Base-by-base conservation (phyloP, 2,113 vertebrate genomes). In the Dasypus novemcinctus region DNA sequence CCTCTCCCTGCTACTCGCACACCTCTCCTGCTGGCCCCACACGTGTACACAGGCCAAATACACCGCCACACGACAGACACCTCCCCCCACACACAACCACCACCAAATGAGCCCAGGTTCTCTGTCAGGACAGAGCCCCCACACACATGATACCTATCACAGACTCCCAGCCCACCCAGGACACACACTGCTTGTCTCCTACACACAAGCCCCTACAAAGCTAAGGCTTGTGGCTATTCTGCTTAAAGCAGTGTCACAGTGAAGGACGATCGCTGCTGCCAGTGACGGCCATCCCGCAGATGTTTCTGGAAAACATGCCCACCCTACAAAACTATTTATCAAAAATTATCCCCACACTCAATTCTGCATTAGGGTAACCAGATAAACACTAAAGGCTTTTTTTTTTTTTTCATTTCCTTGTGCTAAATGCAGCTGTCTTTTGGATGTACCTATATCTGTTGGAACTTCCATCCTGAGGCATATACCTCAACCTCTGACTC, bases 1-100 rank as follows among this genome's bases (percentile, higher is more conserved):
- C 81, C 82, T 96, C 91, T 88, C 69, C 5, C 94, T 84, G 79
- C 85, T 94, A 64, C 86, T 94, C 88, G 61, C 92, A 92, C 49
- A 59, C 72, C 85, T 96, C 96, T 83, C 80, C 66, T 85, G 81
- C 41, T 14, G 72, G 81, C 78, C 63, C 63, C 59, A 82, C 59
- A 20, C 31, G 10, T 38, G 61, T n/a, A 68, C 52, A 63, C 49
- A 61, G 2, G 31, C 64, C 80, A 75, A 71, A 91, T 41, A 20
- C 33, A 66, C 91, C 43, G 75, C 72, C 87, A 63, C 78, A 52
- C 43, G n/a, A 95, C 38, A 54, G 68, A 87, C 13, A 43, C 33
- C 20, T 61, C 33, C 43, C n/a, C 78, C 23, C n/a, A 57, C 21
- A 61, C 20, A 68, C 49, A 88, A 57, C 86, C 25, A 27, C 78